Percentiles rank a stretch among this genome's conserved stretches.
phyloP scores from a whole-genome alignment of 2,888 invertebrate genomes.

The Drosophila colorata region DNA sequence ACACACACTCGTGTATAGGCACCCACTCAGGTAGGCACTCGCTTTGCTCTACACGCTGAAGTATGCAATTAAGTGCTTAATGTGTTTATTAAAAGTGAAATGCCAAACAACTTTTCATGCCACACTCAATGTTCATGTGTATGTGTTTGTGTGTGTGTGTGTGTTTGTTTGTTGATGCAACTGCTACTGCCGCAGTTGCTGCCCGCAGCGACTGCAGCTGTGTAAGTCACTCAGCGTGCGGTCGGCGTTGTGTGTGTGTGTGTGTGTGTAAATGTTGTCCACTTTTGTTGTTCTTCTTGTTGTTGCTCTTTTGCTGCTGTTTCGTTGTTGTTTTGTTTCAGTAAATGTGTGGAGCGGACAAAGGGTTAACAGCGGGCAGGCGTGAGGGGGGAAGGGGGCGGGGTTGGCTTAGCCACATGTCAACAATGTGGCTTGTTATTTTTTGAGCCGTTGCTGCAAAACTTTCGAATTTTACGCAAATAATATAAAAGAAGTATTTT shows the following conservation, averaged over 20 bases:
- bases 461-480: slow-evolving; percentile 2
- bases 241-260: slow-evolving; percentile 35
- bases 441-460: neutral
- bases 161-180: slow-evolving; percentile 11
- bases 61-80: slow-evolving; percentile 70
- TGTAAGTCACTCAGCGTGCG: slow-evolving; percentile 55
- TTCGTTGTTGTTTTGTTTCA: slow-evolving; percentile 8
- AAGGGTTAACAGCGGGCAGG: no score
- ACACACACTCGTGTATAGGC: slow-evolving; percentile 2
- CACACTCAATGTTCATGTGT: slow-evolving; percentile 38
- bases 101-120: slow-evolving; percentile 60
- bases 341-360: neutral
- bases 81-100: slow-evolving; percentile 76
- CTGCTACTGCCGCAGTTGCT: slow-evolving; percentile 15
- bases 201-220: slow-evolving; percentile 27
- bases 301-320: slow-evolving; percentile 27
- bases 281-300: slow-evolving; percentile 39
- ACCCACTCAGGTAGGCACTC: slow-evolving; percentile 15
- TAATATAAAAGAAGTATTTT: neutral
- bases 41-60: slow-evolving; percentile 32
- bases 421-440: slow-evolving; percentile 29
- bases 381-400: no score
- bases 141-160: slow-evolving; percentile 21
- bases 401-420: slow-evolving; percentile 12
- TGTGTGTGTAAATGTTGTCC: slow-evolving; percentile 51